Evolutionary conservation across 1,140 invertebrate species (phyloP), one percentile per base, ranked within the genome.

Genomic region (Camponotus vicinus): DNA sequence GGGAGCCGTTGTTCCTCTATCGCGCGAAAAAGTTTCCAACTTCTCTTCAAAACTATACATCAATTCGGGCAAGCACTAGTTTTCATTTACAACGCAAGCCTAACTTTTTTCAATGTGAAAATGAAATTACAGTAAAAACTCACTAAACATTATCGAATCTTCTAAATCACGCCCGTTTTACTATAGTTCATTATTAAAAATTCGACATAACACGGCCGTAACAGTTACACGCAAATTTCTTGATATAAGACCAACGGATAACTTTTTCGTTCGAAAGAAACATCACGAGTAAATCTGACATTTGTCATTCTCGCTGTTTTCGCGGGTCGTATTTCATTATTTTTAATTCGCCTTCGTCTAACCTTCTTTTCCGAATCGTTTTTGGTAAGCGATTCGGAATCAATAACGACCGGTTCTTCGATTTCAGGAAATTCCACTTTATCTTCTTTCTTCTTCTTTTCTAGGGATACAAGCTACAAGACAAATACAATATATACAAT

Each of bases 331-430:
- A 57, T 66, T 57, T 87, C 88, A 57, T 89, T 90, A 91, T 88
- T 80, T 67, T 92, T 90, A 89, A 83, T 85, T 86, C 86, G 86
- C 79, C 86, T 91, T 90, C 91, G 89, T 92, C 93, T 94, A 94
- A 94, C 93, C 93, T 94, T 94, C 92, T 93, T 93, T 85, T 92
- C 89, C 67, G 69, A 59, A 52, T 92, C 77, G 75, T 76, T 82
- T 59, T 92, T 84, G 86, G 86, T 87, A 82, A 90, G 32, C 27
- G 27, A 27, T 27, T 27, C 27, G 27, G 27, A 27, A 37, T 79
- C 66, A 27, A 76, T 86, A 49, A 92, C 80, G 63, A 89, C 34
- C 8, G 77, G 70, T 69, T 86, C 70, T 32, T 42, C 64, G 15
- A 52, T 18, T 34, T 80, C 55, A 59, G 15, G 15, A 9, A n/a